These are phyloP conservation scores for Boloria selene DNA, from an alignment of 2,888 invertebrate genomes.

Conservation along the genomic window DNA sequence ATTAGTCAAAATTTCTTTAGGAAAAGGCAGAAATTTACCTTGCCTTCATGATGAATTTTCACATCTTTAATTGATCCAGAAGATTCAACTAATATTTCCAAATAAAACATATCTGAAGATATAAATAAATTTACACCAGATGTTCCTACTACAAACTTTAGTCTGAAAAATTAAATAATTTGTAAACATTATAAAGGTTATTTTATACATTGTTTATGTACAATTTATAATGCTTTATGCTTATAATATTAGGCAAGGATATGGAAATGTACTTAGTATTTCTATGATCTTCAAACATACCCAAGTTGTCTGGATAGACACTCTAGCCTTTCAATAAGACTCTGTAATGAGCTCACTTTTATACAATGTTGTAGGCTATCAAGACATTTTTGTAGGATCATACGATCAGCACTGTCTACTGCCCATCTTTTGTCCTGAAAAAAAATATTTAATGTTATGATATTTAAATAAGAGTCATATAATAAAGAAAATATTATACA, in stretches of 20 bases:
- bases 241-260: no score
- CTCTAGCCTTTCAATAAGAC: conserved; percentile 95
- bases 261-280: background rate
- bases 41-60: conserved; percentile 94
- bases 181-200: background rate
- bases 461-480: no score
- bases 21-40: conserved; percentile 60
- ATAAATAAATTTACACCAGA: conserved; percentile 93
- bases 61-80: conserved; percentile 94
- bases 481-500: no score
- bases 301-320: conserved; percentile 95
- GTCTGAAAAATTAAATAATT: conserved; percentile 68
- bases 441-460: background rate
- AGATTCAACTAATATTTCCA: conserved; percentile 93
- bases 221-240: no score
- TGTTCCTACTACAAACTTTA: conserved; percentile 93
- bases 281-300: conserved; percentile 60
- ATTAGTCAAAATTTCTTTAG: background rate
- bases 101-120: conserved; percentile 97
- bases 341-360: conserved; percentile 94
- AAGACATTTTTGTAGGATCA: conserved; percentile 93
- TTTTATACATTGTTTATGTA: no score
- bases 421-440: conserved; percentile 93
- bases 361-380: conserved; percentile 97
- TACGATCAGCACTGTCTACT: conserved; percentile 91